A percentile compares a stretch with the other conserved stretches of the same genome.
phyloP scores from a whole-genome alignment of 2,113 vertebrate species.

The Tupaia tana region DNA sequence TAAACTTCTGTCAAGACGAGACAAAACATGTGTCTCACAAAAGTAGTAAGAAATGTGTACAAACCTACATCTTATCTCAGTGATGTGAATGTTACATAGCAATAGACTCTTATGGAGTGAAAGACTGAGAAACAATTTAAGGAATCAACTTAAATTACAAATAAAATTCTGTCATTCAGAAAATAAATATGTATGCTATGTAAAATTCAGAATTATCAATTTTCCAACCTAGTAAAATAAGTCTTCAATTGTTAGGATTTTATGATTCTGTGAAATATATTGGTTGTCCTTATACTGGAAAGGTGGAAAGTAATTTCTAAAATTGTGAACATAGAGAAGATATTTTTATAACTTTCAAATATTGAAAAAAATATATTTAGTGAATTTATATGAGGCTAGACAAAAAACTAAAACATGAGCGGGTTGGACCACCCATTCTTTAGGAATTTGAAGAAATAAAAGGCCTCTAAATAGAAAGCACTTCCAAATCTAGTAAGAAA shows the following conservation, averaged over 20 bases:
- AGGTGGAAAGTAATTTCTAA: background rate
- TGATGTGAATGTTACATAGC: background rate
- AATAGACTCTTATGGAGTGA: conserved; percentile 6
- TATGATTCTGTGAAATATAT: background rate
- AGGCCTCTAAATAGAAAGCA: background rate
- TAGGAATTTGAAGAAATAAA: conserved; percentile 32
- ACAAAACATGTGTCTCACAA: conserved; percentile 32
- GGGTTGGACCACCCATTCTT: background rate
- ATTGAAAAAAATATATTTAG: background rate
- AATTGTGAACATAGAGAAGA: background rate
- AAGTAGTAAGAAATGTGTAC: background rate
- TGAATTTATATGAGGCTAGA: background rate
- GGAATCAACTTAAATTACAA: conserved; percentile 23
- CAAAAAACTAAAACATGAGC: background rate
- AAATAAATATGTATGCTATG: conserved; percentile 25
- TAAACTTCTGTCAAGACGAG: background rate
- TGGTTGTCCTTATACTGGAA: background rate
- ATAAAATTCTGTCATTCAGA: background rate
- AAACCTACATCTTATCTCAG: background rate
- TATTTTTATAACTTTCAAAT: background rate
- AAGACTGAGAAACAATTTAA: conserved; percentile 16
- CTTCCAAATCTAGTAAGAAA: conserved; percentile 48
- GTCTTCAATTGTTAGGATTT: background rate
- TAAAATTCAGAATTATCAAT: background rate
- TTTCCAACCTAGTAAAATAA: conserved; percentile 1